A percentile compares a stretch with the other conserved stretches of the same genome.
Evolutionary conservation across 2,797 vertebrate genomes (phyloP).

Genomic region (Phoxinus dragarum): DNA sequence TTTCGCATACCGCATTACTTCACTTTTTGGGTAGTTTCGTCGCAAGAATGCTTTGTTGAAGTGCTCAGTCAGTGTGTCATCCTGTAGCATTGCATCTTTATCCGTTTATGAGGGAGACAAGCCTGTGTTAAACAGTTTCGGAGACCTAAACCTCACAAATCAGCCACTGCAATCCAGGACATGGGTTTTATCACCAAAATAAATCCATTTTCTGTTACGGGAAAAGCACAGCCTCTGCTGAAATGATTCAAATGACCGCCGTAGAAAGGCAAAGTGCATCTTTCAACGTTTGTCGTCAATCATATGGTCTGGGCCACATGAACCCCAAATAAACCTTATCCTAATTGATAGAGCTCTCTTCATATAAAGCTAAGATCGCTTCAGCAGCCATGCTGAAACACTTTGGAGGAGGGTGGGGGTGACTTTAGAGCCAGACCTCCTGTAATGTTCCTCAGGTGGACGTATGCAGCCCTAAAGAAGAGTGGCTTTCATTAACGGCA

Average conservation of each 20-base stretch:
- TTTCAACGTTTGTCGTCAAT: conserved; percentile 75
- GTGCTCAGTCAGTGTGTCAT: conserved; percentile 37
- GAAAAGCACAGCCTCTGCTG: conserved; percentile 68
- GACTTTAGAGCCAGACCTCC: conserved; percentile 45
- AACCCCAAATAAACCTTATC: conserved; percentile 58
- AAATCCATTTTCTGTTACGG: conserved; percentile 68
- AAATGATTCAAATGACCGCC: conserved; percentile 72
- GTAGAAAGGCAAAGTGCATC: conserved; percentile 70
- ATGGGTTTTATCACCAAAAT: conserved; percentile 72
- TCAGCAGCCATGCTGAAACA: conserved; percentile 39
- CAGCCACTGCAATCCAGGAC: conserved; percentile 56
- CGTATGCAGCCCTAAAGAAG: conserved; percentile 33
- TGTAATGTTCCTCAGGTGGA: conserved; percentile 62
- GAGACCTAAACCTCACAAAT: conserved; percentile 57
- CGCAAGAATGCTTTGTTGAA: conserved; percentile 39
- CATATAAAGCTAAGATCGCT: conserved; percentile 69
- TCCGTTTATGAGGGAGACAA: conserved; percentile 54
- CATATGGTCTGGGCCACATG: conserved; percentile 46
- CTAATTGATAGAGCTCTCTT: conserved; percentile 66
- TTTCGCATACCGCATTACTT: conserved; percentile 34
- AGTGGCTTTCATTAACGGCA: conserved; percentile 61
- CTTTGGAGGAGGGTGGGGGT: conserved; percentile 17
- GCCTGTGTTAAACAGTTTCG: conserved; percentile 54
- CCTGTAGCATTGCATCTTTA: conserved; percentile 50
- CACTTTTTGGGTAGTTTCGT: conserved; percentile 31